Percentiles rank a stretch among this genome's conserved stretches.
Evolutionary conservation across 2,113 vertebrate genomes (phyloP).

Genomic region (Rostratula benghalensis): DNA sequence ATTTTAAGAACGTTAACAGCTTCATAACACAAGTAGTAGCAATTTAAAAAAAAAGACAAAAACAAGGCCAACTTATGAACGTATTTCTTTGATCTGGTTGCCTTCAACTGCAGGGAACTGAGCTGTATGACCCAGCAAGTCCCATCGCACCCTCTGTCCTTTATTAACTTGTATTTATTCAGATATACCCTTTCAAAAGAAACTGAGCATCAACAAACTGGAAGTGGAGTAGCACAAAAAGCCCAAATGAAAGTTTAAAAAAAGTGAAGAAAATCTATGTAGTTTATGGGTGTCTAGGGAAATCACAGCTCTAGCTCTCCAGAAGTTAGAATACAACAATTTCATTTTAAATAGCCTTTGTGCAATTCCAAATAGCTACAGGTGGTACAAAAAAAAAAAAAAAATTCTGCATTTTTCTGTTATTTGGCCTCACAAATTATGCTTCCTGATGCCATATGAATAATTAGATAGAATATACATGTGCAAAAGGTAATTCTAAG

Average conservation of each 20-base stretch:
- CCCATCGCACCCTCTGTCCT: background rate
- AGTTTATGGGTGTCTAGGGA: conserved; percentile 21
- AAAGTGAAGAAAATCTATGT: conserved; percentile 6
- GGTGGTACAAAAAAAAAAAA: background rate
- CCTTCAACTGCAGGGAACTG: background rate
- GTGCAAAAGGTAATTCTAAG: background rate
- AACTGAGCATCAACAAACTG: conserved; percentile 7
- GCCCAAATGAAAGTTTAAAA: conserved; percentile 47
- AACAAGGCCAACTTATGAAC: background rate
- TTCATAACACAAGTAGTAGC: background rate
- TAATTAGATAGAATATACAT: background rate
- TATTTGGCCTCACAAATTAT: background rate
- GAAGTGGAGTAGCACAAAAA: background rate
- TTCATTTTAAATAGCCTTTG: conserved; percentile 19
- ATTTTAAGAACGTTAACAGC: background rate
- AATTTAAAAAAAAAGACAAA: background rate
- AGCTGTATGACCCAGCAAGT: background rate
- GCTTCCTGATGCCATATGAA: background rate
- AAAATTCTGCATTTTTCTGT: background rate
- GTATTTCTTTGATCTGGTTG: background rate
- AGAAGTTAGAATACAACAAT: background rate
- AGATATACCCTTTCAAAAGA: conserved; percentile 8
- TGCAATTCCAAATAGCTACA: background rate
- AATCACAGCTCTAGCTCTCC: conserved; percentile 13
- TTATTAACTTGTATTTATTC: conserved; percentile 61